These are phyloP conservation scores for Dasyurus viverrinus DNA, from an alignment of 2,113 vertebrate species.

Conservation along the genomic window DNA sequence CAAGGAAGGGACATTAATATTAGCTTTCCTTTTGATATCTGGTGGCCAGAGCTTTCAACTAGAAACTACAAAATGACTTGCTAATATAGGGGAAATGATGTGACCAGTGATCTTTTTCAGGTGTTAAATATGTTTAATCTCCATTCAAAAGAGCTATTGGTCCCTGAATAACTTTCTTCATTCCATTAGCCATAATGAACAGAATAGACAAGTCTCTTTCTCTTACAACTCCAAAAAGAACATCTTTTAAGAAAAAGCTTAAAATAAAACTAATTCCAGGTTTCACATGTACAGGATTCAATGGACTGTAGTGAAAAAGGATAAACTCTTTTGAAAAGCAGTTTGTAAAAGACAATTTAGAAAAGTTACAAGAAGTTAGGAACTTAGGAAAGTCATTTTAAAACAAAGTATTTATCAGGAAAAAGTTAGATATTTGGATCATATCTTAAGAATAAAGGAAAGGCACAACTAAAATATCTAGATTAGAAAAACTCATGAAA, in stretches of 20 bases:
- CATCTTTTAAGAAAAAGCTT: not conserved
- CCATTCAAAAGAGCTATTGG: not conserved
- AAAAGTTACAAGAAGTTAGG: not conserved
- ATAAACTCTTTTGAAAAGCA: not conserved
- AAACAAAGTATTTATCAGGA: constrained; percentile 14
- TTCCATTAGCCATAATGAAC: not conserved
- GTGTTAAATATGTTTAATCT: not conserved
- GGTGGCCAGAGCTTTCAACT: not conserved
- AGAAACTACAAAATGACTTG: not conserved
- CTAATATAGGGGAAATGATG: not conserved
- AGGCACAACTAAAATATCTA: not conserved
- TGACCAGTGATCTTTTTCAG: not conserved
- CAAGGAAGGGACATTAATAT: not conserved
- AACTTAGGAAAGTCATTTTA: not conserved
- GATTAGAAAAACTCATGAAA: not conserved
- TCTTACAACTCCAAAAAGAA: not conserved
- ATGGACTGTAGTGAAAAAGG: not conserved
- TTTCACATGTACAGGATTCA: constrained; percentile 11
- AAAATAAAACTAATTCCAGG: not conserved
- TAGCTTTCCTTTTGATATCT: not conserved
- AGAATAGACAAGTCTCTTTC: not conserved
- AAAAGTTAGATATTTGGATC: not conserved
- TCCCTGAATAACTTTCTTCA: constrained; percentile 8
- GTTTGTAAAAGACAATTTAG: not conserved
- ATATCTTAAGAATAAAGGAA: constrained; percentile 15